Evolutionary conservation across 2,888 invertebrate species (phyloP), one percentile per base, ranked within the genome.

Genomic region (Chydorus sphaericus): DNA sequence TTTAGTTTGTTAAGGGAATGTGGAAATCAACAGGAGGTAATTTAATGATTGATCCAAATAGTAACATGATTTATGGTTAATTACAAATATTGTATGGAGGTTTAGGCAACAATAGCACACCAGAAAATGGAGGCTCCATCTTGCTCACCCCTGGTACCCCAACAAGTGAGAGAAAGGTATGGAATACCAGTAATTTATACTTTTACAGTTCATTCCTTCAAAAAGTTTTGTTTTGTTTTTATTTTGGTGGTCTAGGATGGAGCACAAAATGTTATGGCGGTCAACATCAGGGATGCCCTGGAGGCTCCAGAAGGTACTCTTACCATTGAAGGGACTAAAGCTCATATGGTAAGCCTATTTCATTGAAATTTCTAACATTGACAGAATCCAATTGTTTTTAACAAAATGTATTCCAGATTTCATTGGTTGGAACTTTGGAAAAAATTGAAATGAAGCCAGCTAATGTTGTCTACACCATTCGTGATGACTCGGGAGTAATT

Each of bases 401-500:
- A 48, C 18, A 3, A 37, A 20, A 52, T 54, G 48, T 54, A 26
- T 30, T 50, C 14, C 26, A 66, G 66, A 62, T 68, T 1, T 62
- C 61, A 18, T 56, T 71, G 48, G 74, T 80, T 29, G 81, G 74
- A 1, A 73, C 80, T 61, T 72, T 83, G 1, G 72, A 73, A 44
- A 71, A 75, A 3, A 72, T 78, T 57, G 79, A 81, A 55, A 71
- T 76, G 0, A 74, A 76, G 1, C 77, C 65, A 28, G 65, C 66
- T 8, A 67, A 66, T 70, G 75, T 79, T 3, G 75, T 77, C 0
- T 82, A 80, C 61, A 68, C 68, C 1, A 63, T 83, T 39, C 77
- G 80, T 64, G 83, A 83, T 67, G 76, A 78, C 61, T 79, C 65
- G 8, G 79, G 78, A 59, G 67, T 67, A 33, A 76, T 80, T 48